These are phyloP conservation scores for Meloidogyne chitwoodi DNA, from an alignment of 1,140 invertebrate genomes.

Conservation along the genomic window DNA sequence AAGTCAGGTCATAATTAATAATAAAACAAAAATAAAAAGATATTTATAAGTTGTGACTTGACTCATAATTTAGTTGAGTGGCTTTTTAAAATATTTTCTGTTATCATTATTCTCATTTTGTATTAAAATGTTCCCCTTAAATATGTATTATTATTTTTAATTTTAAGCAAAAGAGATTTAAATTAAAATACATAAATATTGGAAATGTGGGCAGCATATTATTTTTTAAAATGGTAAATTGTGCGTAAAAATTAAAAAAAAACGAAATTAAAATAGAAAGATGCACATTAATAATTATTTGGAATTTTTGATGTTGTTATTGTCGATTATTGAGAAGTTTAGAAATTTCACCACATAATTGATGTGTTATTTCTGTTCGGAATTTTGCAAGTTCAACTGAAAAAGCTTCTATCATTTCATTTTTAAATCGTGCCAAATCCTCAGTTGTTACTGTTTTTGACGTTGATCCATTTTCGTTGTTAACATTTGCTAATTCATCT, in stretches of 20 bases:
- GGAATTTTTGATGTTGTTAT: not conserved
- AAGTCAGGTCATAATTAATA: too few species aligned
- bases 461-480: not conserved
- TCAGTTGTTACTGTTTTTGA: not conserved
- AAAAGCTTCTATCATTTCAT: conserved; percentile 2
- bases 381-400: not conserved
- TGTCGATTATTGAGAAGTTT: not conserved
- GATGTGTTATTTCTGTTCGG: not conserved
- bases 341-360: not conserved
- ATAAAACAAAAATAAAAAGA: too few species aligned
- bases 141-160: not conserved
- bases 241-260: not conserved
- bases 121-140: not conserved
- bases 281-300: not conserved
- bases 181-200: not conserved
- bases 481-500: not conserved
- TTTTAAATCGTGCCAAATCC: conserved; percentile 5
- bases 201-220: not conserved
- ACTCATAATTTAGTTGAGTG: too few species aligned
- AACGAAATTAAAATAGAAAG: not conserved
- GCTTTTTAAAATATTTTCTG: too few species aligned
- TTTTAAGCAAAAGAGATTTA: not conserved
- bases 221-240: not conserved
- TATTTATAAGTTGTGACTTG: too few species aligned
- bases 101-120: not conserved